Conservation (phyloP, 1,140 invertebrate genomes). For the Drosophila yakuba region DNA sequence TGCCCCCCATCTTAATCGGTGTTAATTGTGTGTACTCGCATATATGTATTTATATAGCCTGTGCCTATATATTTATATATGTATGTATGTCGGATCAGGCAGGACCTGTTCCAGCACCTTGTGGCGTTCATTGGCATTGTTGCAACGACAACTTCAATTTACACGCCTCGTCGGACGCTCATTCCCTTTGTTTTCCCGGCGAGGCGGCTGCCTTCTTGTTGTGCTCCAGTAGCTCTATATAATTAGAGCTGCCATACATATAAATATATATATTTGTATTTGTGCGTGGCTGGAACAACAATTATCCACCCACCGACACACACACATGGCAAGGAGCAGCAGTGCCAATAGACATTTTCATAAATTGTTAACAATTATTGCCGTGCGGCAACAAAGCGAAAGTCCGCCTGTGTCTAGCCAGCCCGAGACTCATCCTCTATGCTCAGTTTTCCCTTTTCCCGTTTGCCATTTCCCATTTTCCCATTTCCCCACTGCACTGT, state of each 20-base stretch:
- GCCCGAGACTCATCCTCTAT: constrained; percentile 19
- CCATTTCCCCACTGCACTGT: constrained; percentile 7
- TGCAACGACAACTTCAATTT: constrained; percentile 67
- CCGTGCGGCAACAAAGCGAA: constrained; percentile 52
- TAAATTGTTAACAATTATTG: constrained; percentile 79
- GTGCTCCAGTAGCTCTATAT: constrained; percentile 61
- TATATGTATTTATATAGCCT: neutral
- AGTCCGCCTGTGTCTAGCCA: constrained; percentile 45
- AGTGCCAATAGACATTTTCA: constrained; percentile 72
- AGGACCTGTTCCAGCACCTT: constrained; percentile 9
- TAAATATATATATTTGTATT: constrained; percentile 2
- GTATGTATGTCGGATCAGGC: constrained; percentile 9
- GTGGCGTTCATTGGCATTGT: constrained; percentile 50
- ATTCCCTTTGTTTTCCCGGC: constrained; percentile 43
- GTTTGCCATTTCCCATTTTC: neutral
- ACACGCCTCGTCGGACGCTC: constrained; percentile 60
- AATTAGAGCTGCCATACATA: constrained; percentile 48
- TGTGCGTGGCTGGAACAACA: constrained; percentile 42
- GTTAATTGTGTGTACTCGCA: constrained; percentile 54
- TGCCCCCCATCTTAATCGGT: constrained; percentile 50
- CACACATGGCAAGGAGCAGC: constrained; percentile 28
- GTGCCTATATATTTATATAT: constrained; percentile 7
- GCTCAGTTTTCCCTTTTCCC: constrained; percentile 11
- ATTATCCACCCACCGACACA: constrained; percentile 35
- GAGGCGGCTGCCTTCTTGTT: constrained; percentile 40